Conservation (phyloP, 2,797 vertebrate species). For the Tinamus major region DNA sequence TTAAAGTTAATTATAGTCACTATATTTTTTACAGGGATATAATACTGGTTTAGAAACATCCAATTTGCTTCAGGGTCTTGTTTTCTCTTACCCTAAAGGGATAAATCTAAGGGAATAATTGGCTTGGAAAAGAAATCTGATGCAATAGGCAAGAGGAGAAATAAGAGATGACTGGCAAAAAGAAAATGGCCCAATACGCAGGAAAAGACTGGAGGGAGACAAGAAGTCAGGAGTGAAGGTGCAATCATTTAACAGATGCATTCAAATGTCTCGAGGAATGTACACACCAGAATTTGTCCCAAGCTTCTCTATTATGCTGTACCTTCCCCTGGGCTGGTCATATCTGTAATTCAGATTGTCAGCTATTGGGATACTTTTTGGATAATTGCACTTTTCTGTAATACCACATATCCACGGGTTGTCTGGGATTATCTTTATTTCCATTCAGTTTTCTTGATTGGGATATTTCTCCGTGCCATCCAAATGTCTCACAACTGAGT, state of each 20-base stretch:
- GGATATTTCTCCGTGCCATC: neutral
- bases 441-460: neutral
- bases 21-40: neutral
- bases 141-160: neutral
- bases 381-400: neutral
- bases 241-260: rapidly evolving
- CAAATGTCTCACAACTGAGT: rapidly evolving
- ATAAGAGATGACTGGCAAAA: neutral
- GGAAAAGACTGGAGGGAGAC: neutral
- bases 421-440: neutral
- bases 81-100: neutral
- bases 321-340: neutral
- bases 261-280: neutral
- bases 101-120: neutral
- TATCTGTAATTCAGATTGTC: neutral
- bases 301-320: too few species aligned
- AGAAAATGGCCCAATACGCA: neutral
- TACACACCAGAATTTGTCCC: rapidly evolving
- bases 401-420: neutral
- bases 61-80: neutral
- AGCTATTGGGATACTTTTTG: neutral
- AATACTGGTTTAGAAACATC: neutral
- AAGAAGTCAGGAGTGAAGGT: neutral
- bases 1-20: neutral
- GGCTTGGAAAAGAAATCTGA: neutral